Evolutionary conservation across 2,113 vertebrate genomes (phyloP), one percentile per base, ranked within the genome.

Genomic region (Otis tarda): DNA sequence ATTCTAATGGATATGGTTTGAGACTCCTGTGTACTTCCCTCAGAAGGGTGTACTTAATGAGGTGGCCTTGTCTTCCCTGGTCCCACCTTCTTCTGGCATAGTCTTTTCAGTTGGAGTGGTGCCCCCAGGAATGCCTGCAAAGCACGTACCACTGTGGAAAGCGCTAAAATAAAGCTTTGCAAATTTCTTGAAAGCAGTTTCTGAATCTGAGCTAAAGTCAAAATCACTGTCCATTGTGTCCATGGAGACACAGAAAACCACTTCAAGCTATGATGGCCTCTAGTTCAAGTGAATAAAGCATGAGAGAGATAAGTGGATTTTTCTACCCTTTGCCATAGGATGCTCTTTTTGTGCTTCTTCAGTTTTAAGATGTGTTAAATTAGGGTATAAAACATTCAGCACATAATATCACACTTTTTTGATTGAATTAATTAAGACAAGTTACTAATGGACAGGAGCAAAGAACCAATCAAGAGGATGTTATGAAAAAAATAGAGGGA

Each of bases 331-430:
- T 82, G 43, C 43, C 61, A 70, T 28, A 57, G 33, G 14, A 78
- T 87, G 52, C 2, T 91, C 14, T 25, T 65, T 83, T 45, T 83
- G n/a, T 73, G 35, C 35, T 95, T 94, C 57, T 95, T 76, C 12
- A 65, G 19, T 35, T 70, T 50, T 83, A 89, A 55, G 20, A 33
- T 13, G 12, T 87, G 39, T 61, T 86, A 88, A 94, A 76, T 90
- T 75, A 87, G 30, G 19, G 17, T 64, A 71, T 67, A 80, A 94
- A 95, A 89, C 22, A 91, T 88, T 93, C 83, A 96, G 57, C 37
- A 94, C 49, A 50, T 87, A 87, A 41, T 80, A 75, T 91, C 60
- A 63, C 35, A 92, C 31, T 47, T 37, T 57, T 94, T 93, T 93
- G 18, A 77, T 53, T 76, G 35, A 86, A 61, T 94, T 91, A 39